Evolutionary conservation across 2,888 invertebrate species (phyloP).

Genomic region (Myopa testacea): DNA sequence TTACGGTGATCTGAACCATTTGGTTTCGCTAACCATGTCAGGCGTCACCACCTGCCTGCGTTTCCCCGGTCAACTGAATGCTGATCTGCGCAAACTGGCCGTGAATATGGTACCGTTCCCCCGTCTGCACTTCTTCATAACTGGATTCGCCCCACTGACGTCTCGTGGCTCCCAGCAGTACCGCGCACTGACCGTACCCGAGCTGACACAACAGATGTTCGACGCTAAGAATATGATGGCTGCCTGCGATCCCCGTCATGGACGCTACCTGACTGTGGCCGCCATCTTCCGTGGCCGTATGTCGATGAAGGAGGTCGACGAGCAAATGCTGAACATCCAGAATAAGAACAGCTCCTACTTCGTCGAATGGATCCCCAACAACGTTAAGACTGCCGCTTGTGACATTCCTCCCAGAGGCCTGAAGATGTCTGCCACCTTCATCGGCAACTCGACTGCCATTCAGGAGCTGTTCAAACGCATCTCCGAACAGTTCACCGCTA

Average conservation of each 20-base stretch:
- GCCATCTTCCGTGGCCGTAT: conserved; percentile 93
- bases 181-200: conserved; percentile 90
- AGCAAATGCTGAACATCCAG: conserved; percentile 96
- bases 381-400: conserved; percentile 94
- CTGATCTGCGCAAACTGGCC: conserved; percentile 86
- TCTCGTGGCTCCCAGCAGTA: conserved; percentile 76
- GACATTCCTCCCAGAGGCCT: conserved; percentile 82
- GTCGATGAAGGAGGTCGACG: conserved; percentile 93
- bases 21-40: conserved; percentile 89
- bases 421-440: conserved; percentile 90
- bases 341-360: conserved; percentile 94
- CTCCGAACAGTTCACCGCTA: conserved; percentile 88
- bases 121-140: conserved; percentile 89
- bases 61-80: conserved; percentile 92
- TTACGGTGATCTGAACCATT: conserved; percentile 93
- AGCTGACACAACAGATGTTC: conserved; percentile 93
- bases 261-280: conserved; percentile 91
- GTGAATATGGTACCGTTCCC: conserved; percentile 96
- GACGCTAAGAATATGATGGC: conserved; percentile 99
- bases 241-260: conserved; percentile 93
- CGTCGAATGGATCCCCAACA: conserved; percentile 96
- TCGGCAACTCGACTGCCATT: conserved; percentile 88
- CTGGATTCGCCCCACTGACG: conserved; percentile 85
- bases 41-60: conserved; percentile 87
- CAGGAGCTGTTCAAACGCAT: conserved; percentile 91